A percentile compares a stretch with the other conserved stretches of the same genome.
Conservation (phyloP, 2,797 vertebrate genomes). For the Pygocentrus nattereri region DNA sequence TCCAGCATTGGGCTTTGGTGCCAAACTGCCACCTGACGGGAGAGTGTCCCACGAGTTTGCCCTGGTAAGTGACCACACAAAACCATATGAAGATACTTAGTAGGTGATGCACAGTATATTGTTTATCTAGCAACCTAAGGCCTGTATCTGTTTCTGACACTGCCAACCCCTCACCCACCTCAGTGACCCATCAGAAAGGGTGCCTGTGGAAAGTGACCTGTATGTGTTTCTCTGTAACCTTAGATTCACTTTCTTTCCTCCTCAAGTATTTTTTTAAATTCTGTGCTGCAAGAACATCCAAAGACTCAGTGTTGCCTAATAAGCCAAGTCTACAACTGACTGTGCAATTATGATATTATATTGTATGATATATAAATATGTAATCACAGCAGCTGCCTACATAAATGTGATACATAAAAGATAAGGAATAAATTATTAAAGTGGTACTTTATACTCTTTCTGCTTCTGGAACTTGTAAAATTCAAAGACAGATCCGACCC, state of each 20-base stretch:
- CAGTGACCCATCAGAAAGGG: not conserved
- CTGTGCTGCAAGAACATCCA: not conserved
- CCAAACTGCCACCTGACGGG: constrained; percentile 95
- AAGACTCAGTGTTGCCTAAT: not conserved
- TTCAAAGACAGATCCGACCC: not conserved
- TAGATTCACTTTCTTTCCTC: not conserved
- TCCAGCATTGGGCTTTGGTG: constrained; percentile 95
- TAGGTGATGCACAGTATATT: not conserved
- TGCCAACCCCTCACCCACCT: not conserved
- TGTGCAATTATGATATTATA: not conserved
- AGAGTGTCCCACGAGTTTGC: constrained; percentile 97
- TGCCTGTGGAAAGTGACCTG: not conserved
- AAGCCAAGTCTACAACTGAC: not conserved
- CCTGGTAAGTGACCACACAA: constrained; percentile 80
- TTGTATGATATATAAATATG: constrained; percentile 3
- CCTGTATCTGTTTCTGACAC: not conserved
- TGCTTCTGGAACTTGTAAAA: not conserved
- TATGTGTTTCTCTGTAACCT: not conserved
- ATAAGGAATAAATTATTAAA: not conserved
- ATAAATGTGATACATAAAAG: not conserved
- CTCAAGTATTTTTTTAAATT: not conserved
- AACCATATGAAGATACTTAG: not conserved
- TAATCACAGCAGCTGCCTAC: constrained; percentile 1
- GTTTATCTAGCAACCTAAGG: too few relatives aligned
- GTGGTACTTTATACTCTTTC: not conserved